Evolutionary conservation across 2,888 invertebrate species (phyloP).

Genomic region (Drosophila falleni): DNA sequence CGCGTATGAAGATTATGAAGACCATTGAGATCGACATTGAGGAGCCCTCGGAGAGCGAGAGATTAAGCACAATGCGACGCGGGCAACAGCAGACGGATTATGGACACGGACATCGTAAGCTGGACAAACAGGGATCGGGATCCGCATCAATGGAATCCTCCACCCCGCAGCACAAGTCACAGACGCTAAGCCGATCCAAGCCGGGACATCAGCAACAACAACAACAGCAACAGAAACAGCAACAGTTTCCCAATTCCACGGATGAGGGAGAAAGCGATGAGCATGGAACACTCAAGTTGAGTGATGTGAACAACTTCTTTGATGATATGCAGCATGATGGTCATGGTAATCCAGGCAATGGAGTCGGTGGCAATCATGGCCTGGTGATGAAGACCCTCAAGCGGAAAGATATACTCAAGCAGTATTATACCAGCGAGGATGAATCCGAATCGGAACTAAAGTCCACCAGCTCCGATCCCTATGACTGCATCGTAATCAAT

Average conservation of each 20-base stretch:
- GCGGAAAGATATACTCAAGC: slow-evolving; percentile 90
- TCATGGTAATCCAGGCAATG: slow-evolving; percentile 83
- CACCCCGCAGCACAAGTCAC: slow-evolving; percentile 61
- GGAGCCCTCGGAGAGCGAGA: slow-evolving; percentile 80
- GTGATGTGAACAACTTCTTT: slow-evolving; percentile 87
- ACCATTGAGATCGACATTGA: slow-evolving; percentile 84
- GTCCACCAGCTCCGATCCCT: slow-evolving; percentile 91
- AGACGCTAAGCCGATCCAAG: slow-evolving; percentile 63
- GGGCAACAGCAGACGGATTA: slow-evolving; percentile 70
- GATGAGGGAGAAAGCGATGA: slow-evolving; percentile 84
- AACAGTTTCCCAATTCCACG: slow-evolving; percentile 77
- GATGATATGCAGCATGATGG: slow-evolving; percentile 72
- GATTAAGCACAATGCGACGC: slow-evolving; percentile 77
- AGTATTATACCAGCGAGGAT: slow-evolving; percentile 88
- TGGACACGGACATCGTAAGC: slow-evolving; percentile 52
- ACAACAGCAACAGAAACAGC: slow-evolving; percentile 31
- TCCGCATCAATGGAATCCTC: slow-evolving; percentile 50
- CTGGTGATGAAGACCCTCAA: slow-evolving; percentile 90
- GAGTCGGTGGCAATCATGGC: slow-evolving; percentile 88
- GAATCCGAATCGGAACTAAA: slow-evolving; percentile 86
- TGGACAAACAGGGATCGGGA: slow-evolving; percentile 63
- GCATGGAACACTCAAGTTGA: slow-evolving; percentile 84
- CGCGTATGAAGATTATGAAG: slow-evolving; percentile 85
- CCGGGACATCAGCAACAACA: slow-evolving; percentile 43
- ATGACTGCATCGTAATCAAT: slow-evolving; percentile 93